Evolutionary conservation across 2,113 vertebrate genomes (phyloP).

Genomic region (Dipodomys spectabilis): DNA sequence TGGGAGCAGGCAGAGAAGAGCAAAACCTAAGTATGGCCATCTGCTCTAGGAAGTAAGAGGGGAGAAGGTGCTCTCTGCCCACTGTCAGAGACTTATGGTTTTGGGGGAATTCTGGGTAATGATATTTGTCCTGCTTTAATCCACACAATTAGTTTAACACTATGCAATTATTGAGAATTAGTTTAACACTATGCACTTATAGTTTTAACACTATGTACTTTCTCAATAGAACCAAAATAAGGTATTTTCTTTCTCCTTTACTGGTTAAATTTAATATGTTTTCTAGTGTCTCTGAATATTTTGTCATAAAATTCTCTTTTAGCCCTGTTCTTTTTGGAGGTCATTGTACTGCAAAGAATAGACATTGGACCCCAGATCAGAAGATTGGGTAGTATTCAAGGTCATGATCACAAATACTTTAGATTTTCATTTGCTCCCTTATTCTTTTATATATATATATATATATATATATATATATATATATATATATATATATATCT

Average conservation of each 20-base stretch:
- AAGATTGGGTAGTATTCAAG: not conserved
- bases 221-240: not conserved
- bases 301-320: not conserved
- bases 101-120: not conserved
- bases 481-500: too few relatives aligned
- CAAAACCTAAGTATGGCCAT: not conserved
- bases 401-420: not conserved
- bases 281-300: not conserved
- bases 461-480: too few relatives aligned
- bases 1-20: not conserved
- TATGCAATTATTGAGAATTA: not conserved
- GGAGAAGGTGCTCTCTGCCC: not conserved
- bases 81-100: not conserved
- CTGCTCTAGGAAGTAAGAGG: not conserved
- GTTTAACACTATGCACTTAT: too few relatives aligned
- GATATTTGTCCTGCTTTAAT: conserved; percentile 21
- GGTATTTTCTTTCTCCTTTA: not conserved
- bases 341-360: not conserved
- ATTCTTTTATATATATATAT: not conserved
- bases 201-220: too few relatives aligned
- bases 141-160: not conserved
- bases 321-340: not conserved
- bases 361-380: not conserved
- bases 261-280: conserved; percentile 4
- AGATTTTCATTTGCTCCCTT: not conserved